phyloP scores from a whole-genome alignment of 1,140 invertebrate species.

The Parapsyche elsis region DNA sequence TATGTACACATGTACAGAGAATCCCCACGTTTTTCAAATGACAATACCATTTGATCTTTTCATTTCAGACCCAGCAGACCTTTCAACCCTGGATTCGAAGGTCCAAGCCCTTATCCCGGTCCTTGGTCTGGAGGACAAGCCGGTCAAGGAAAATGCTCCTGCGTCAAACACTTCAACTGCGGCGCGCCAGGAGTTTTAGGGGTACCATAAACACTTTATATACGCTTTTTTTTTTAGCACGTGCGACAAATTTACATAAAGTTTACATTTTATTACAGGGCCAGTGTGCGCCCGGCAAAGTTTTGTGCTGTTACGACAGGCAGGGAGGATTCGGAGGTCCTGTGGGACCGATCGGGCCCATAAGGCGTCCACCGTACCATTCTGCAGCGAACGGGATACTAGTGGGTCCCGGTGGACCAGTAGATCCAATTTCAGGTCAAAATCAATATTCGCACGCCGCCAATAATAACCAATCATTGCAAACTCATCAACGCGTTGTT shows the following conservation, averaged over 20 bases:
- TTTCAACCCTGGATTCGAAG: conserved; percentile 35
- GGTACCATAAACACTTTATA: conserved; percentile 34
- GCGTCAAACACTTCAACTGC: conserved; percentile 47
- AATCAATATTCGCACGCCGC: neutral
- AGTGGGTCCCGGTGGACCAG: conserved; percentile 60
- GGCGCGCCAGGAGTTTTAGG: conserved; percentile 40
- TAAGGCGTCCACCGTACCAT: conserved; percentile 48
- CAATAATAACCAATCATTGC: neutral
- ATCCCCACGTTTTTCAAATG: too few relatives aligned
- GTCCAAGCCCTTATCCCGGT: conserved; percentile 33
- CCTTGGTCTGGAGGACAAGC: conserved; percentile 25
- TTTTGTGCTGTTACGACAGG: conserved; percentile 59
- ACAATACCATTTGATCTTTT: neutral
- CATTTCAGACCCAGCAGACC: conserved; percentile 41
- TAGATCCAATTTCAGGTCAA: conserved; percentile 55
- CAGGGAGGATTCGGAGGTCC: conserved; percentile 47
- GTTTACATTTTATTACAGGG: conserved; percentile 56
- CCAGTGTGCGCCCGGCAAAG: conserved; percentile 60
- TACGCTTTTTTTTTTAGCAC: conserved; percentile 9
- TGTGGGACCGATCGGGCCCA: conserved; percentile 42
- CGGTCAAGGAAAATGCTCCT: conserved; percentile 44
- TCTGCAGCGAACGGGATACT: conserved; percentile 56
- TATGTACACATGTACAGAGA: too few relatives aligned
- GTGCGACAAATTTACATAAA: neutral
- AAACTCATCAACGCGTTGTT: neutral